Conservation (phyloP, 2,797 vertebrate genomes). For the Adelosebastes latens region DNA sequence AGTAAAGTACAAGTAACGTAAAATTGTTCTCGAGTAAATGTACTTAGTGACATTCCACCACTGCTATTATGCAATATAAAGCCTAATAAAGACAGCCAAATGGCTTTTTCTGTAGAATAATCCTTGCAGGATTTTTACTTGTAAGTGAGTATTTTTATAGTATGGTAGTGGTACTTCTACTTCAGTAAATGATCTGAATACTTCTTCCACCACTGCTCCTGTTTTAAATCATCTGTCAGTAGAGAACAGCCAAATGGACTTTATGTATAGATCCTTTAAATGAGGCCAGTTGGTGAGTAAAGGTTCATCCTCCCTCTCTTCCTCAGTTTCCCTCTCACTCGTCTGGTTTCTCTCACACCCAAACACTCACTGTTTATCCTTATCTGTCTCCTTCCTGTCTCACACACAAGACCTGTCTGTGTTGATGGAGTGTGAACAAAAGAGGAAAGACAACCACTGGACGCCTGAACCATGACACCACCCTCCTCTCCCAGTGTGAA, state of each 20-base stretch:
- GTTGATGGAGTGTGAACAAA: constrained; percentile 22
- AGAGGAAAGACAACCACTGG: constrained; percentile 9
- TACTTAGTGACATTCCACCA: not conserved
- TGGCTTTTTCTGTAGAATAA: no score
- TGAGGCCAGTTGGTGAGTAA: not conserved
- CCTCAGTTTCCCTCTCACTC: constrained; percentile 18
- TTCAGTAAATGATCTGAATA: not conserved
- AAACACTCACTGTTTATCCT: constrained; percentile 16
- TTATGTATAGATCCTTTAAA: not conserved
- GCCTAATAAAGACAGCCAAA: no score
- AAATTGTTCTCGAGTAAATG: no score
- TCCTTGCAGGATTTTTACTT: not conserved
- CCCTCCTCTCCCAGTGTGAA: not conserved
- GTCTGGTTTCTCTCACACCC: constrained; percentile 22
- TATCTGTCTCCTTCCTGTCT: constrained; percentile 25
- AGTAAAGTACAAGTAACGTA: no score
- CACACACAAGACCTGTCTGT: constrained; percentile 9
- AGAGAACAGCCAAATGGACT: not conserved
- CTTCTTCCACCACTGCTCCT: not conserved
- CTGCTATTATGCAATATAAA: no score
- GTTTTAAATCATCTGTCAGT: not conserved
- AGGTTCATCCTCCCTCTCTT: not conserved
- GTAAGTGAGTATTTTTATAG: not conserved
- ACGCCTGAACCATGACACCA: constrained; percentile 3
- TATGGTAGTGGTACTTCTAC: not conserved